Conservation (phyloP, 2,797 vertebrate genomes). For the Coluber constrictor region DNA sequence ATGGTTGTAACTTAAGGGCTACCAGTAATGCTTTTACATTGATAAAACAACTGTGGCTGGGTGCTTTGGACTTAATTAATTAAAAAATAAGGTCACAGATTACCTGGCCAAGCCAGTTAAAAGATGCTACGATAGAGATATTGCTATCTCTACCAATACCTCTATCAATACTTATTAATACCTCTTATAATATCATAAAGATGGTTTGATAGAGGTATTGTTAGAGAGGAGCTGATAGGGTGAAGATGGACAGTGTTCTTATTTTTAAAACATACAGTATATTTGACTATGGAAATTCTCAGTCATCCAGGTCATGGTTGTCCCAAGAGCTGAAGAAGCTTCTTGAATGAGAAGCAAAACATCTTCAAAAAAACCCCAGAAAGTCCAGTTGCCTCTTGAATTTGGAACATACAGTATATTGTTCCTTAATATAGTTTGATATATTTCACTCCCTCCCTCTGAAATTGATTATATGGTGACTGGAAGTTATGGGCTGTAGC, state of each 20-base stretch:
- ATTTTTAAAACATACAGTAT: not conserved
- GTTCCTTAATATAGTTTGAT: not conserved
- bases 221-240: not conserved
- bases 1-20: not conserved
- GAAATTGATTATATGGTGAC: not conserved
- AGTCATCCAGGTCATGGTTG: too few relatives aligned
- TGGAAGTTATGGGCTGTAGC: constrained; percentile 7
- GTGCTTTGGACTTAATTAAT: not conserved
- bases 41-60: not conserved
- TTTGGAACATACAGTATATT: not conserved
- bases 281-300: too few relatives aligned
- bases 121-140: not conserved
- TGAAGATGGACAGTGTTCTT: not conserved
- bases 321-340: too few relatives aligned
- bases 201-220: not conserved
- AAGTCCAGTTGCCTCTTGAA: too few relatives aligned
- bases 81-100: not conserved
- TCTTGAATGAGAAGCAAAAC: too few relatives aligned
- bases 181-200: not conserved
- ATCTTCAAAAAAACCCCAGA: too few relatives aligned
- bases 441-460: constrained; percentile 19
- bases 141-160: not conserved
- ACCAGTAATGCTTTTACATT: not conserved
- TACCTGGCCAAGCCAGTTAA: too few relatives aligned
- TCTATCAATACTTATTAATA: not conserved